Base-by-base conservation (phyloP, 1,140 invertebrate species). In the Scaptomyza hsui region DNA sequence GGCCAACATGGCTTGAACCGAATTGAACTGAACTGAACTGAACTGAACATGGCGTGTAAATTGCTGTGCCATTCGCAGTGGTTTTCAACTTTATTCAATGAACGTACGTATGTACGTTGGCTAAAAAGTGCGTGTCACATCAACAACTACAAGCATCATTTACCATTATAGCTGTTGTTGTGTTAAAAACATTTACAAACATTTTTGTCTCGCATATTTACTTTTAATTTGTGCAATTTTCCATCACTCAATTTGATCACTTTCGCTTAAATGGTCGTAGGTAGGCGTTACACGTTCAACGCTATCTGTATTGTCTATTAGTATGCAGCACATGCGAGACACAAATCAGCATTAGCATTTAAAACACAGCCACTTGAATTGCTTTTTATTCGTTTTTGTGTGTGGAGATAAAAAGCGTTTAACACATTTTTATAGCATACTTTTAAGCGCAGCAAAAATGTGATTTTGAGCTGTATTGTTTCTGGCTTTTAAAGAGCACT, bases 341-440 rank as follows among this genome's bases (percentile, higher is more conserved):
- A 61, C 60, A 78, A 81, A 81, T 78, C 68, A 65, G 45, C 52
- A 60, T 32, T 18, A 37, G n/a, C 44, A 47, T 26, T n/a, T 7
- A 47, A 21, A 12, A 9, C 3, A n/a, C 29, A 52, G 15, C 32
- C 21, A 35, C 24, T 64, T 61, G 49, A 64, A 56, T 26, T 68
- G 56, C 39, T 71, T 70, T 32, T 32, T n/a, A n/a, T n/a, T 32
- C 29, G 9, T 10, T 37, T 37, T 37, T 37, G 10, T 35, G 12
- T 37, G 60, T 53, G 51, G 72, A 69, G 19, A 21, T 7, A 29
- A 12, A 65, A 72, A 57, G 67, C 65, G 63, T 69, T 75, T 49
- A 79, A 47, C 57, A 79, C 67, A 52, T 75, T 81, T 86, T 77
- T 70, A 75, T 88, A 81, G 82, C 81, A 77, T 72, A 86, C 81